These are phyloP conservation scores for Heliconius hermathena DNA, from an alignment of 1,140 invertebrate species.

Conservation along the genomic window DNA sequence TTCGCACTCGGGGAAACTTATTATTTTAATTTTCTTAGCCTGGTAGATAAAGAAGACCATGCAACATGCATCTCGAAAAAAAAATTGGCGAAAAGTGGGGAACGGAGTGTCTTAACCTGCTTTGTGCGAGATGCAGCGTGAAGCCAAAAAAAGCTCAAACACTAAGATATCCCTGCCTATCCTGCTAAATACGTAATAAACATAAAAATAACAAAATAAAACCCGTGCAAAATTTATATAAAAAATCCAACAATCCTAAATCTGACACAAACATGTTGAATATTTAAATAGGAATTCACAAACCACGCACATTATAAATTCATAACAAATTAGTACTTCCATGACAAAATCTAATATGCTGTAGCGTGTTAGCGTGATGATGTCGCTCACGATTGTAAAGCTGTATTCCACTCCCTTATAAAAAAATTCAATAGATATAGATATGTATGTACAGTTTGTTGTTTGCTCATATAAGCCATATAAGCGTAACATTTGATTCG, in stretches of 20 bases:
- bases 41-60: too few relatives aligned
- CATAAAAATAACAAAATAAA: too few relatives aligned
- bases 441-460: not conserved
- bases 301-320: not conserved
- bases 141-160: too few relatives aligned
- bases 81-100: too few relatives aligned
- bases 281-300: not conserved
- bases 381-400: not conserved
- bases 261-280: not conserved
- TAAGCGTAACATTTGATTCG: not conserved
- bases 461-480: not conserved
- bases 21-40: too few relatives aligned
- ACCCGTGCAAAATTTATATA: not conserved
- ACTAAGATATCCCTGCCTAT: too few relatives aligned
- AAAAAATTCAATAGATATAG: not conserved
- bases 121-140: too few relatives aligned
- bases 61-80: too few relatives aligned
- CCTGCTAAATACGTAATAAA: too few relatives aligned
- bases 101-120: too few relatives aligned
- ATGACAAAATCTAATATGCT: conserved; percentile 7
- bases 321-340: conserved; percentile 6
- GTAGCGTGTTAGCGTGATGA: not conserved
- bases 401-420: not conserved
- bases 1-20: too few relatives aligned
- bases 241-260: not conserved